Evolutionary conservation across 53 echinoderm and acorn worm genomes (phyloP).

Genomic region (Astropecten irregularis): DNA sequence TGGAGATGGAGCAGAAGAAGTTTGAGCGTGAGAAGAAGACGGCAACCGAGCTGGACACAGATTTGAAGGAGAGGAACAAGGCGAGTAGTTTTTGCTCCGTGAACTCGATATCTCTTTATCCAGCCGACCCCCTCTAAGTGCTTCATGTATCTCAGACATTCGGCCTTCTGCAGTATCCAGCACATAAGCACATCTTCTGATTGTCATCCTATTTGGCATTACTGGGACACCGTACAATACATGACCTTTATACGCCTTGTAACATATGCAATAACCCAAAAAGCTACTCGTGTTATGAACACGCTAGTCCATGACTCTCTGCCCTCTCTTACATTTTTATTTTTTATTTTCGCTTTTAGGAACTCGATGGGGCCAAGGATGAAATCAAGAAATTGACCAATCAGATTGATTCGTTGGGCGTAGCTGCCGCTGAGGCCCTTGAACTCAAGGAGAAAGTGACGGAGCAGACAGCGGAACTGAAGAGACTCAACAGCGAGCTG

Average conservation of each 20-base stretch:
- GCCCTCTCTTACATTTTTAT: no score
- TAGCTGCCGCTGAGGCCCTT: conserved; percentile 88
- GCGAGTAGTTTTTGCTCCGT: conserved; percentile 56
- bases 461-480: conserved; percentile 69
- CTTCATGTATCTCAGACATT: no score
- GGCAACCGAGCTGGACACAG: conserved; percentile 86
- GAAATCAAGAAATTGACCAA: conserved; percentile 75
- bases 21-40: conserved; percentile 91
- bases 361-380: conserved; percentile 62
- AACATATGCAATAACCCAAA: no score
- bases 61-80: conserved; percentile 84
- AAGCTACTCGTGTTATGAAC: no score
- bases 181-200: no score
- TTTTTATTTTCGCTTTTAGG: conserved; percentile 31
- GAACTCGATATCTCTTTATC: no score
- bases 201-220: no score
- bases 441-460: conserved; percentile 89
- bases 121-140: no score
- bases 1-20: conserved; percentile 95
- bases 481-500: conserved; percentile 75
- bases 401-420: conserved; percentile 85
- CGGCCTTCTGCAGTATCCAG: no score
- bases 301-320: no score
- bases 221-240: no score
- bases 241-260: no score